Base-by-base conservation (phyloP, 2,113 vertebrate species). In the Sapajus apella region DNA sequence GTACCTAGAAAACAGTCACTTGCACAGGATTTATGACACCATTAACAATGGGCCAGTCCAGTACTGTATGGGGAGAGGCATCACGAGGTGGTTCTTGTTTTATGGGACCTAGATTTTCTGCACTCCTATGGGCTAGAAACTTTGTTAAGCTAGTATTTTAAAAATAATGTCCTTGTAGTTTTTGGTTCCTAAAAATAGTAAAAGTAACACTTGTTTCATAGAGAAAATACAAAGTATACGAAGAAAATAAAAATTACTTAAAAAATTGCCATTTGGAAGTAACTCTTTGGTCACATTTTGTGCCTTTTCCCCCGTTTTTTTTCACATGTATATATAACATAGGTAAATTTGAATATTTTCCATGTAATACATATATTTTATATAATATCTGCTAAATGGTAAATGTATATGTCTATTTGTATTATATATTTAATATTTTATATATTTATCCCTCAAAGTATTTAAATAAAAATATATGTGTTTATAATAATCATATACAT, bases 211-310 rank as follows among this genome's bases (percentile, higher is more conserved):
- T 89, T 55, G 18, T 23, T 87, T 61, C n/a, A n/a, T 27, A 93
- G 21, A 96, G 55, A 81, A 90, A 94, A 40, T 35, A 6, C 35
- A 79, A 52, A 50, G 13, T 61, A 88, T 73, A n/a, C 91, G 92
- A 80, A 81, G 55, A 88, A 90, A 94, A 64, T 30, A 66, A 94
- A 96, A 96, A 87, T 52, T 52, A 90, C n/a, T 89, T 73, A 23
- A 92, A 96, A 79, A 73, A 20, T 94, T 55, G 9, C 40, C 58
- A 86, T 87, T 88, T 47, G 40, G 21, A 93, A 94, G 30, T 77
- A 89, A 73, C 72, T 86, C 52, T 77, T 83, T 81, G 37, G 47
- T 72, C 43, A 95, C 16, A 87, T 76, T 93, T 88, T 45, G 4
- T 70, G 61, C 0, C 4, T 77, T 52, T 55, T 25, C 35, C 3